phyloP scores from a whole-genome alignment of 2,888 invertebrate genomes.

The Mythimna impura region DNA sequence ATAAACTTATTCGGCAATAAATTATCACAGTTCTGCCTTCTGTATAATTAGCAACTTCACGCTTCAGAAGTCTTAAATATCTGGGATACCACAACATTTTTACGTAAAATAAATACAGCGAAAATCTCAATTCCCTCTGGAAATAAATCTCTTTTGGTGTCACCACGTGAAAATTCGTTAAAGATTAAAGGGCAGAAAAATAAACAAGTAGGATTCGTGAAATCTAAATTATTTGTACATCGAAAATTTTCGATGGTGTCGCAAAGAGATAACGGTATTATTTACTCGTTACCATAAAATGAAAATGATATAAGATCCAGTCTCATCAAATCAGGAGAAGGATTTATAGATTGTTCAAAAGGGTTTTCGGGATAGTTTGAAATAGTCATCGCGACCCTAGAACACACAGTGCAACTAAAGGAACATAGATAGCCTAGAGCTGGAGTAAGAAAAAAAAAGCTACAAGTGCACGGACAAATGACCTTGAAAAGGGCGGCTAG shows the following conservation, averaged over 20 bases:
- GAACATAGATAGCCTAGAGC: too few relatives aligned
- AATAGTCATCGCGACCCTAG: too few relatives aligned
- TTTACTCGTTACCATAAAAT: constrained; percentile 19
- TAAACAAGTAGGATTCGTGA: constrained; percentile 49
- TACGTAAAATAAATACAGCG: constrained; percentile 47
- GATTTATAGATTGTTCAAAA: background rate
- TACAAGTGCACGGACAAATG: too few relatives aligned
- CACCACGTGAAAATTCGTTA: constrained; percentile 54
- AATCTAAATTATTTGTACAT: constrained; percentile 55
- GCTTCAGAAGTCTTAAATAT: constrained; percentile 15
- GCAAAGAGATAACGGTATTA: constrained; percentile 55
- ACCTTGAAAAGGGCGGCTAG: too few relatives aligned
- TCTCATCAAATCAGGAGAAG: background rate
- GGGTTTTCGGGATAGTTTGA: too few relatives aligned
- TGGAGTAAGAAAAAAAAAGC: too few relatives aligned
- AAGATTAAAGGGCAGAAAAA: constrained; percentile 62
- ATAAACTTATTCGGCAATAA: background rate
- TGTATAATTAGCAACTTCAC: constrained; percentile 23
- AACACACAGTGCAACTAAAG: too few relatives aligned
- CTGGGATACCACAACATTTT: constrained; percentile 24
- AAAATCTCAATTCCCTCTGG: constrained; percentile 39
- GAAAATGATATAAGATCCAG: constrained; percentile 29
- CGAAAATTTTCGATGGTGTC: constrained; percentile 55
- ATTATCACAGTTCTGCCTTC: too few relatives aligned
- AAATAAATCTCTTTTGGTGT: constrained; percentile 52